Evolutionary conservation across 2,797 vertebrate genomes (phyloP).

Genomic region (Chelon auratus): DNA sequence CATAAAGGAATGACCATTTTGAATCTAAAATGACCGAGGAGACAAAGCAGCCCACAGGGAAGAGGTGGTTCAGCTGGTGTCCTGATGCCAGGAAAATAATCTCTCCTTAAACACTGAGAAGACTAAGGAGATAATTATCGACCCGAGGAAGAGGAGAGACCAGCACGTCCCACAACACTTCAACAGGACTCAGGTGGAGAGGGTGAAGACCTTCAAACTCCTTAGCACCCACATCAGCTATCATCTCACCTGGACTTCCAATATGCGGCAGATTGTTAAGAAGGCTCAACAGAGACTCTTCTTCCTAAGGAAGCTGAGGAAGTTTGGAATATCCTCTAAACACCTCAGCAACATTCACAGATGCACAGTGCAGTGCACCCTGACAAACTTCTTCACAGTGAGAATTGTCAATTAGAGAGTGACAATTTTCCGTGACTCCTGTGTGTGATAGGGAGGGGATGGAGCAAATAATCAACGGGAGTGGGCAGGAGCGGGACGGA

Average conservation of each 20-base stretch:
- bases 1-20: conserved; percentile 21
- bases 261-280: not conserved
- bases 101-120: no score
- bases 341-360: no score
- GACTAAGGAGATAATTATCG: not conserved
- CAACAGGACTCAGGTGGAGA: not conserved
- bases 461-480: no score
- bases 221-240: not conserved
- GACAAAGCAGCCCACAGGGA: no score
- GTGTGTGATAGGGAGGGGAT: no score
- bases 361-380: not conserved
- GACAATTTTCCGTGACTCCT: no score
- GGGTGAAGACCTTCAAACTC: not conserved
- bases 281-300: not conserved
- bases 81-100: no score
- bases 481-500: no score
- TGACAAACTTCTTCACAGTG: not conserved
- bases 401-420: no score
- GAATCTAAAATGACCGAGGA: not conserved
- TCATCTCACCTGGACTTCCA: not conserved
- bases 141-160: not conserved
- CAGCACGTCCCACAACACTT: not conserved
- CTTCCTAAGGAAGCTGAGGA: not conserved
- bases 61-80: no score
- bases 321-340: no score